phyloP scores from a whole-genome alignment of 2,113 vertebrate species.

The Saccopteryx bilineata region DNA sequence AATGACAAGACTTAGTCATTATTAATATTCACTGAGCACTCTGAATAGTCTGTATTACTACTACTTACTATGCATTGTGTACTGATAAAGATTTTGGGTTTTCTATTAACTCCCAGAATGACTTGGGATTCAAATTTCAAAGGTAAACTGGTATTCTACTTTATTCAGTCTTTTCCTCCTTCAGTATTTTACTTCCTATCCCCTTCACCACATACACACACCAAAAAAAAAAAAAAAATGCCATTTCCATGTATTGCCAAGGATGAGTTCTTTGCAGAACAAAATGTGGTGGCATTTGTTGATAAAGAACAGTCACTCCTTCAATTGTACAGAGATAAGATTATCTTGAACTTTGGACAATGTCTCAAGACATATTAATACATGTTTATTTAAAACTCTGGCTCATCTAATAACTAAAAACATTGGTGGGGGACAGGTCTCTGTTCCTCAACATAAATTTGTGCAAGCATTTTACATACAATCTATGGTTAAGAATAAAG shows the following conservation, averaged over 20 bases:
- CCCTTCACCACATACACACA: no score
- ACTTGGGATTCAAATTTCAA: constrained; percentile 10
- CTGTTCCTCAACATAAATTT: not conserved
- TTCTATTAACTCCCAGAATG: not conserved
- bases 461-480: not conserved
- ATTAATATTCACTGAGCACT: not conserved
- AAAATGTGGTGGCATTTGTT: not conserved
- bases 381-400: constrained; percentile 39
- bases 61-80: not conserved
- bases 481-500: not conserved
- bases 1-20: not conserved
- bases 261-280: constrained; percentile 17
- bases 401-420: not conserved
- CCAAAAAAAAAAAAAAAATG: not conserved
- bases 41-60: not conserved
- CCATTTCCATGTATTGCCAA: not conserved
- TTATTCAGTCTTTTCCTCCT: not conserved
- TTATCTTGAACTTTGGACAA: not conserved
- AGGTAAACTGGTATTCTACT: not conserved
- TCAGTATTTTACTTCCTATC: constrained; percentile 24
- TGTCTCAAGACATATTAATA: not conserved
- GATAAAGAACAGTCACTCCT: not conserved
- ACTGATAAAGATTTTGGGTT: not conserved
- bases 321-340: not conserved
- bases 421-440: not conserved